A percentile compares a stretch with the other conserved stretches of the same genome.
Evolutionary conservation across 2,888 invertebrate genomes (phyloP).

Genomic region (Parasteatoda lunata): DNA sequence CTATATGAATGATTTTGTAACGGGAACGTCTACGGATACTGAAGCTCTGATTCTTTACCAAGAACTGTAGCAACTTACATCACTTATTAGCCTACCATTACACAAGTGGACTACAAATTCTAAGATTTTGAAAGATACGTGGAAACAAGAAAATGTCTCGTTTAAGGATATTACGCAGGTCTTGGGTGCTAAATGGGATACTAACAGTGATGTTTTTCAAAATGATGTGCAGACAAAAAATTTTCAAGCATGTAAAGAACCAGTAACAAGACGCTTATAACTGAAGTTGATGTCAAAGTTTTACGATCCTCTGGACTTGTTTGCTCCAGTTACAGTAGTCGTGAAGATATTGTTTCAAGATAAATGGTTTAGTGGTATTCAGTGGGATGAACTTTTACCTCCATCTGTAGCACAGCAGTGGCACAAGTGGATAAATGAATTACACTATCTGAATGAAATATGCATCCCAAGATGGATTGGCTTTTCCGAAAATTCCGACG

Average conservation of each 20-base stretch:
- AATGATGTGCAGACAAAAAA: background rate
- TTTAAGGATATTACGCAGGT: too few species aligned
- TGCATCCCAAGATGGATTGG: too few species aligned
- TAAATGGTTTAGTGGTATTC: background rate
- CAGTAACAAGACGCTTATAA: background rate
- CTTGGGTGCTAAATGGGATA: background rate
- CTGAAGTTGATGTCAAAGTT: background rate
- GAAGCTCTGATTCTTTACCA: slow-evolving; percentile 3
- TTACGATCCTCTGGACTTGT: slow-evolving; percentile 14
- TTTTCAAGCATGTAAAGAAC: background rate
- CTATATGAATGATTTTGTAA: too few species aligned
- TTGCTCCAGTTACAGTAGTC: slow-evolving; percentile 12
- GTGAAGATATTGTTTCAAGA: background rate
- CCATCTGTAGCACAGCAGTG: slow-evolving; percentile 4
- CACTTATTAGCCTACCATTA: slow-evolving; percentile 13
- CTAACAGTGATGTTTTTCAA: background rate
- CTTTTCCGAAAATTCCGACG: too few species aligned
- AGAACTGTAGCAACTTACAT: background rate
- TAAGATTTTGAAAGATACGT: too few species aligned
- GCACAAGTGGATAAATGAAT: background rate
- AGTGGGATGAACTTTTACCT: background rate
- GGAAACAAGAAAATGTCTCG: too few species aligned
- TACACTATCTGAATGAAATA: too few species aligned
- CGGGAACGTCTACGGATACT: background rate
- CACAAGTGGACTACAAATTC: slow-evolving; percentile 5